These are phyloP conservation scores for Acronicta alni DNA, from an alignment of 2,888 invertebrate genomes.

Conservation along the genomic window DNA sequence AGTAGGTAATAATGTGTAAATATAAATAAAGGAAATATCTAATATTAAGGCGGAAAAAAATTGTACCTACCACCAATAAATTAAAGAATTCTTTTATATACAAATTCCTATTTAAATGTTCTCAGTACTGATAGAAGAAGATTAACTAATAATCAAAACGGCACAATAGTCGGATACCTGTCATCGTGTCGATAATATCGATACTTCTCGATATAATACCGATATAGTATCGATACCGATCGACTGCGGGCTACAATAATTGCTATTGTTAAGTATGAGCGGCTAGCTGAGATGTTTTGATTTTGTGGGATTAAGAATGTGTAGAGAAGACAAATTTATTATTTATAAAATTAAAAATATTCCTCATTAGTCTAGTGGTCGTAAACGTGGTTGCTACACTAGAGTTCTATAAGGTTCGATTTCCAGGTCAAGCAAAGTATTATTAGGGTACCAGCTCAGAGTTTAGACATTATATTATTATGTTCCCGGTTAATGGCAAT, in stretches of 20 bases:
- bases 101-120: neutral
- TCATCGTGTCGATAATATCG: conserved; percentile 56
- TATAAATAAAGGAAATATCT: no score
- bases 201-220: conserved; percentile 55
- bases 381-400: no score
- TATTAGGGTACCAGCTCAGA: no score
- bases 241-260: conserved; percentile 63
- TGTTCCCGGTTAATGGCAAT: no score
- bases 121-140: conserved; percentile 17
- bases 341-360: no score
- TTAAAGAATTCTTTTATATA: neutral
- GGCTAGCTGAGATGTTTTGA: conserved; percentile 31
- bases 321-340: conserved; percentile 23
- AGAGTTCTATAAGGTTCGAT: no score
- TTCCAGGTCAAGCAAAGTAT: no score
- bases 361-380: no score
- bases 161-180: conserved; percentile 58
- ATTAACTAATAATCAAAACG: conserved; percentile 38
- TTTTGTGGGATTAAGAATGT: conserved; percentile 21
- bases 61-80: neutral
- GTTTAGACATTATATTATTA: no score
- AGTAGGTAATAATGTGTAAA: no score
- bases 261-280: conserved; percentile 68
- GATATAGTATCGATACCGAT: conserved; percentile 57
- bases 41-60: no score